Evolutionary conservation across 1,140 invertebrate genomes (phyloP), one percentile per base, ranked within the genome.

Genomic region (Pseudomyrmex dendroicus): DNA sequence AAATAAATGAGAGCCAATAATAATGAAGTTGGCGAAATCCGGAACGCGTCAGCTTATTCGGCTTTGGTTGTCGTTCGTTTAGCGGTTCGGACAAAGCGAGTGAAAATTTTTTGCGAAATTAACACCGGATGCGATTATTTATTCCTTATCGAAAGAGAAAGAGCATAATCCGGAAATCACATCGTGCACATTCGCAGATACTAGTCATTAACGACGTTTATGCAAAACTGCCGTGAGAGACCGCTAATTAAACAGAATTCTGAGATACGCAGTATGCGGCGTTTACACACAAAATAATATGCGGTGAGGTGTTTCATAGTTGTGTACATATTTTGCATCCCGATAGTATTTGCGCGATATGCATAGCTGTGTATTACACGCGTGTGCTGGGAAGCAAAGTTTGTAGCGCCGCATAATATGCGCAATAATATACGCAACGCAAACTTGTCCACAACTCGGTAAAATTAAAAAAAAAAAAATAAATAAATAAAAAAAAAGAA

Each of bases 171-270:
- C 5, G 35, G 50, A 72, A 78, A 57, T 72, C 76, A 7, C 8
- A 15, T 70, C 44, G 22, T 22, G 54, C 35, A 7, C 35, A 35
- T 35, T 48, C 7, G 12, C n/a, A 17, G n/a, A 74, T 13, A 22
- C 20, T 20, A 44, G 17, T 74, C 25, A 63, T 73, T 82, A 35
- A 52, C 46, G 15, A 74, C 20, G 13, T 74, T 63, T 73, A 62
- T 50, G 46, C 46, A 44, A 63, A 63, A 82, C 25, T 73, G 12
- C 25, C 15, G 48, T 54, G 44, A 68, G 17, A 72, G 56, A 35
- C 3, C 61, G 54, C 76, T 74, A 85, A 89, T 89, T 87, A 87
- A 87, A 87, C 85, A 80, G 59, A 35, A 73, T 72, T 52, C 50
- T 52, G 56, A 22, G 20, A 50, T 80, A 48, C 44, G 20, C 10